Evolutionary conservation across 2,797 vertebrate species (phyloP).

Genomic region (Phaenicophaeus curvirostris): DNA sequence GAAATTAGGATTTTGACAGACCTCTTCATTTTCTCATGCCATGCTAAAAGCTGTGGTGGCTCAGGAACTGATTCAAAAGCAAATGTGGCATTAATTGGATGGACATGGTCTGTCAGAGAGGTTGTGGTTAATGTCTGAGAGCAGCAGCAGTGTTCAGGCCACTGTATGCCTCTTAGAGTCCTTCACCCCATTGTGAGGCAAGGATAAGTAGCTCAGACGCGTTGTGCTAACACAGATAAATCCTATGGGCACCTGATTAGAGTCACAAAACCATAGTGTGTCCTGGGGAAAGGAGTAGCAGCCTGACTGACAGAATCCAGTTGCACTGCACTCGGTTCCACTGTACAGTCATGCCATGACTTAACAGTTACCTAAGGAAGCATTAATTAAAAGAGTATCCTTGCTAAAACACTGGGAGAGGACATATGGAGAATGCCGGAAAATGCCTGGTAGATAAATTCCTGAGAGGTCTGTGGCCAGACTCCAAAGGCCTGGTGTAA

Average conservation of each 20-base stretch:
- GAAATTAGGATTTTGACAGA: neutral
- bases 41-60: neutral
- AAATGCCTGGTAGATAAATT: neutral
- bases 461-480: neutral
- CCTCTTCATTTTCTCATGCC: neutral
- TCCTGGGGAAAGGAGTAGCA: neutral
- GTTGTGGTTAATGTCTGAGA: neutral
- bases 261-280: neutral
- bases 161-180: fast-evolving
- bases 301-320: neutral
- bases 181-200: neutral
- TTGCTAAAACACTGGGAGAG: neutral
- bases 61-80: neutral
- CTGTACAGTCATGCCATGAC: fast-evolving
- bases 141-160: fast-evolving
- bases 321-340: neutral
- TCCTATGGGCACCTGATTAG: neutral
- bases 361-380: neutral
- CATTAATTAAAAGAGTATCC: neutral
- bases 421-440: neutral
- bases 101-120: neutral
- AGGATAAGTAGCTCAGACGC: neutral
- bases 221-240: neutral
- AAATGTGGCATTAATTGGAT: neutral
- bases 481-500: neutral